phyloP scores from a whole-genome alignment of 2,113 vertebrate species.

The Heloderma charlesbogerti region DNA sequence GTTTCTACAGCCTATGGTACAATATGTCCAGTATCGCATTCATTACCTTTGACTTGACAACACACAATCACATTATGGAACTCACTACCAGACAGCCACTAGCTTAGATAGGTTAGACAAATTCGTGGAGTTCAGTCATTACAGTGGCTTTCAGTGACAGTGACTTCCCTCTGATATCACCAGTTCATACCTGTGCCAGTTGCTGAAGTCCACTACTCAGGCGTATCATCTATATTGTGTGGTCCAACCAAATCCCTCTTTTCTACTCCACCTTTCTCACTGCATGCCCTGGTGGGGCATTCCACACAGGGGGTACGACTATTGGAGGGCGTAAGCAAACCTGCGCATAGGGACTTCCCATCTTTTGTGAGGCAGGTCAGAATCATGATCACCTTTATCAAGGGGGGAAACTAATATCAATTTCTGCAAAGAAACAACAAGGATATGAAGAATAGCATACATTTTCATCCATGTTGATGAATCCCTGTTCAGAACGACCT shows the following conservation, averaged over 20 bases:
- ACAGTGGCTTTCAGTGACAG: neutral
- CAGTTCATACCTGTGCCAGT: neutral
- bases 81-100: neutral
- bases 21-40: neutral
- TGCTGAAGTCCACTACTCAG: neutral
- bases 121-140: neutral
- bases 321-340: neutral
- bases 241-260: neutral
- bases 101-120: neutral
- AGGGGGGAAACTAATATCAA: neutral
- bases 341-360: neutral
- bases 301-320: neutral
- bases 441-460: neutral
- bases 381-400: neutral
- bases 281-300: neutral
- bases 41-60: neutral
- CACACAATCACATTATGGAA: neutral
- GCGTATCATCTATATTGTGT: neutral
- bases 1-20: neutral
- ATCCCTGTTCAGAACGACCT: neutral
- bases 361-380: neutral
- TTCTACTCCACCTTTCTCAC: neutral
- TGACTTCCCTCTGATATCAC: neutral
- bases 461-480: neutral
- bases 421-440: accelerated